Conservation (phyloP, 2,888 invertebrate species). For the Thymelicus acteon region DNA sequence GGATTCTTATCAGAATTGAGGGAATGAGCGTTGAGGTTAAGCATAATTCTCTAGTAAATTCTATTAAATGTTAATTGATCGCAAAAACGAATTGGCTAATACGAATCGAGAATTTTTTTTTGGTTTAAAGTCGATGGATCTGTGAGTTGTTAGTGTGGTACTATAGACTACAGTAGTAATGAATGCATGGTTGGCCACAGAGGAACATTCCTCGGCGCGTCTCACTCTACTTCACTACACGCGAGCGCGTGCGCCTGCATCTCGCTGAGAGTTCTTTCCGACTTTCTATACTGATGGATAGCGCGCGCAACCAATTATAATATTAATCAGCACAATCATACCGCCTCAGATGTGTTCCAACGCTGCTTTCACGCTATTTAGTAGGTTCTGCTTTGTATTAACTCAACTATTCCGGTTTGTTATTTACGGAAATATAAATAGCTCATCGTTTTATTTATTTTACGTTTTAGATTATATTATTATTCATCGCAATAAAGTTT, state of each 20-base stretch:
- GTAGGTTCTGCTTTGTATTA: conserved; percentile 32
- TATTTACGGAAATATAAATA: conserved; percentile 12
- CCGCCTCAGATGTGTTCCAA: conserved; percentile 69
- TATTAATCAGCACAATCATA: conserved; percentile 83
- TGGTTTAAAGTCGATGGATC: not conserved
- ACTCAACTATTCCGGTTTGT: not conserved
- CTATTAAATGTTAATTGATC: too few relatives aligned
- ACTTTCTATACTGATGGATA: conserved; percentile 83
- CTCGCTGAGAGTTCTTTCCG: conserved; percentile 68
- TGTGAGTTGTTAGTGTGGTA: not conserved
- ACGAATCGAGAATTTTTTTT: not conserved
- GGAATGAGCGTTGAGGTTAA: too few relatives aligned
- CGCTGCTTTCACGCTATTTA: conserved; percentile 68
- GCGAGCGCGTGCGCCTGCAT: conserved; percentile 61
- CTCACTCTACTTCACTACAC: conserved; percentile 76
- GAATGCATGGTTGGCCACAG: conserved; percentile 50
- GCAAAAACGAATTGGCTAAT: too few relatives aligned
- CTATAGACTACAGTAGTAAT: conserved; percentile 34
- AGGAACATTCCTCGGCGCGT: conserved; percentile 64
- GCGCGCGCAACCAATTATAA: conserved; percentile 80
- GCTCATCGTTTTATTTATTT: too few relatives aligned
- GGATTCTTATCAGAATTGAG: too few relatives aligned
- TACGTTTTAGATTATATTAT: too few relatives aligned
- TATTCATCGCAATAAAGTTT: too few relatives aligned
- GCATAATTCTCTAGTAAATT: too few relatives aligned